A percentile compares a stretch with the other conserved stretches of the same genome.
Evolutionary conservation across 2,113 vertebrate genomes (phyloP).

Genomic region (Aptenodytes patagonicus): DNA sequence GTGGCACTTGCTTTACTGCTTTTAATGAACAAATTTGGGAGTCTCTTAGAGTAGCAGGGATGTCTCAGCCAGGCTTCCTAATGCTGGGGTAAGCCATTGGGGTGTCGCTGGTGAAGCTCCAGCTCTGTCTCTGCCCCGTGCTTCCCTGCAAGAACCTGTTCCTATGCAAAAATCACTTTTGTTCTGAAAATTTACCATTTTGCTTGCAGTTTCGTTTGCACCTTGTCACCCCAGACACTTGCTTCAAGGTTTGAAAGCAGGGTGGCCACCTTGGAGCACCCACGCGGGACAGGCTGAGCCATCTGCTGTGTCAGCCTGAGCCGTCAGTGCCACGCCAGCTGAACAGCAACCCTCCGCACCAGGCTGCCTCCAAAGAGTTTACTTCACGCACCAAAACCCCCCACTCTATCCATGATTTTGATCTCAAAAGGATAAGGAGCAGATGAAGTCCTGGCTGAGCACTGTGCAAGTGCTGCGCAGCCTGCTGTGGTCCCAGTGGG

Average conservation of each 20-base stretch:
- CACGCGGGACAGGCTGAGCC: background rate
- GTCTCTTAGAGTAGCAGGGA: background rate
- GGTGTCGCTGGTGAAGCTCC: background rate
- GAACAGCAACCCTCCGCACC: background rate
- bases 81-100: background rate
- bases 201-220: background rate
- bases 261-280: background rate
- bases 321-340: accelerated
- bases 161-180: background rate
- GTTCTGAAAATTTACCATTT: background rate
- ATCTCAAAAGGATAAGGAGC: too few relatives aligned
- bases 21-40: background rate
- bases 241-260: background rate
- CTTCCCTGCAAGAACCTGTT: background rate
- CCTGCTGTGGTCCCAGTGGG: too few relatives aligned
- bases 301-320: background rate
- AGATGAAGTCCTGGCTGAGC: too few relatives aligned
- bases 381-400: background rate
- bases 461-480: too few relatives aligned
- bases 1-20: background rate
- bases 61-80: background rate
- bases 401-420: too few relatives aligned
- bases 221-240: background rate
- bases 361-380: background rate
- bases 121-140: background rate